Conservation (phyloP, 2,113 vertebrate genomes). For the Leptocoma aspasia region DNA sequence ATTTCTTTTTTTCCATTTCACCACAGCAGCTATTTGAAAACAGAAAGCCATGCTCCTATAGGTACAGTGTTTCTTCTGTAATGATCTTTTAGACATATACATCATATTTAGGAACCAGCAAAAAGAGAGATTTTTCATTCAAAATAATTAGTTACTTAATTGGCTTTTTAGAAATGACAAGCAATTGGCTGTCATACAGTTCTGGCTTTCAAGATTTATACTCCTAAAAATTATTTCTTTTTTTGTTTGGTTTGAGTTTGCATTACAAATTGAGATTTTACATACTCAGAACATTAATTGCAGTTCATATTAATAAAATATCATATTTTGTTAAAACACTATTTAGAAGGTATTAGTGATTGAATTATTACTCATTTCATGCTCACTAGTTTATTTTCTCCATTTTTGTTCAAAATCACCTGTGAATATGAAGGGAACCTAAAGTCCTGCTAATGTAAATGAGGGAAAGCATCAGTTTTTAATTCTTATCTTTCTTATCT, state of each 20-base stretch:
- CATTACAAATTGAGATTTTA: neutral
- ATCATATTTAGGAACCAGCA: neutral
- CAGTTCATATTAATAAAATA: neutral
- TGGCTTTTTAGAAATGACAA: neutral
- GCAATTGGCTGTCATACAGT: neutral
- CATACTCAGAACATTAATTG: neutral
- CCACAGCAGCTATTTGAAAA: neutral
- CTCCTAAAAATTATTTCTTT: neutral
- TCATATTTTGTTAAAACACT: neutral
- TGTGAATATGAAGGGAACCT: neutral
- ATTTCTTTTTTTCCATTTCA: neutral
- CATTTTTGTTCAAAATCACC: neutral
- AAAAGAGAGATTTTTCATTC: neutral
- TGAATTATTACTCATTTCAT: neutral
- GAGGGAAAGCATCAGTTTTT: neutral
- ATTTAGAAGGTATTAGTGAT: neutral
- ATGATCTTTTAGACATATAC: neutral
- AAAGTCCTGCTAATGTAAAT: neutral
- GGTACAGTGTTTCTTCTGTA: neutral
- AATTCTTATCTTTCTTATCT: neutral
- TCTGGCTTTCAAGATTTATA: neutral
- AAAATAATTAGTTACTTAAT: neutral
- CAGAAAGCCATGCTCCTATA: neutral
- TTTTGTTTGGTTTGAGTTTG: neutral
- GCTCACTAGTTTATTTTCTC: neutral